A percentile compares a stretch with the other conserved stretches of the same genome.
phyloP scores from a whole-genome alignment of 2,888 invertebrate species.

The Apodemia mormo region DNA sequence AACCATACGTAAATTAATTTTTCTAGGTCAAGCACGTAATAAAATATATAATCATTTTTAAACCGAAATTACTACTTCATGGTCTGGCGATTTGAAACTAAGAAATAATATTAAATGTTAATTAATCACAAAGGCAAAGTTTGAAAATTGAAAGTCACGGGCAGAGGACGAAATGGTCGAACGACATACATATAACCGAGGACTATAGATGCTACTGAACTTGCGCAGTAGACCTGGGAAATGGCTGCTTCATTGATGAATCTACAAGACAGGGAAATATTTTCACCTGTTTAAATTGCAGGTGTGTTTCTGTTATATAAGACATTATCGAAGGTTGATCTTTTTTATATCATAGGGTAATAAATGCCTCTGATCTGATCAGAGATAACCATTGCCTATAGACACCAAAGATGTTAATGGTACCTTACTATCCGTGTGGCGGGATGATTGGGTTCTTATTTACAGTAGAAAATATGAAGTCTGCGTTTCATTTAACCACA shows the following conservation, averaged over 20 bases:
- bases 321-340: neutral
- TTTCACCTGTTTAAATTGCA: neutral
- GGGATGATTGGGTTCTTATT: too few species aligned
- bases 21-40: neutral
- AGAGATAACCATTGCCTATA: too few species aligned
- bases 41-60: neutral
- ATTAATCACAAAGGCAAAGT: conserved; percentile 24
- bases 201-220: conserved; percentile 24
- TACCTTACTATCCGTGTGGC: too few species aligned
- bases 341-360: too few species aligned
- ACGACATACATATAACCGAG: conserved; percentile 21
- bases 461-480: too few species aligned
- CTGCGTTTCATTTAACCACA: too few species aligned
- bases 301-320: neutral
- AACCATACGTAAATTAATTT: too few species aligned
- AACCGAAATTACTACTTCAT: neutral
- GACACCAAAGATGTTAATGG: too few species aligned
- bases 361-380: too few species aligned
- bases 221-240: conserved; percentile 26
- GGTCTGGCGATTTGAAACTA: conserved; percentile 9
- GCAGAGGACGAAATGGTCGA: conserved; percentile 28
- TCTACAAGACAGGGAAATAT: neutral
- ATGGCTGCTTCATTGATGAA: neutral
- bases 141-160: conserved; percentile 33
- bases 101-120: conserved; percentile 8